Percentiles rank a stretch among this genome's conserved stretches.
Conservation (phyloP, 1,140 invertebrate species). For the Batillaria attramentaria region DNA sequence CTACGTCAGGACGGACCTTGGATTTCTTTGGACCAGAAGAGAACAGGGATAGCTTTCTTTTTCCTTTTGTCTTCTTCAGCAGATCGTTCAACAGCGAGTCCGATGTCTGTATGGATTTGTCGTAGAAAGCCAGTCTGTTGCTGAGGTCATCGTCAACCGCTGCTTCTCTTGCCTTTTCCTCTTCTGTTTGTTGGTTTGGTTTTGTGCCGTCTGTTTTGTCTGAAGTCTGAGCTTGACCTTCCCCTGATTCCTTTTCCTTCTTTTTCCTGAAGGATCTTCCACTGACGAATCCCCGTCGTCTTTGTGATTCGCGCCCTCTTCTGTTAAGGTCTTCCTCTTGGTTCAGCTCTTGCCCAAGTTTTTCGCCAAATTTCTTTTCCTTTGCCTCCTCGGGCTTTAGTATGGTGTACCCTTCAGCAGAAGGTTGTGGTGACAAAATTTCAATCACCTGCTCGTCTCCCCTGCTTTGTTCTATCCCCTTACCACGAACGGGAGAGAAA, state of each 20-base stretch:
- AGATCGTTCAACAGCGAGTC: slow-evolving; percentile 20
- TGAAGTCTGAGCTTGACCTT: background rate
- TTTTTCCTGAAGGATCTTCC: slow-evolving; percentile 30
- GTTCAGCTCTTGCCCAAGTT: background rate
- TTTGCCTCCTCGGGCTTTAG: background rate
- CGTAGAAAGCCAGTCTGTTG: background rate
- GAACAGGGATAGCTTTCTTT: slow-evolving; percentile 10
- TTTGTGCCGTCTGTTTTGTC: background rate
- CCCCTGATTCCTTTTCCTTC: slow-evolving; percentile 20
- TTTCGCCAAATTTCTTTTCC: background rate
- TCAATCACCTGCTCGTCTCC: background rate
- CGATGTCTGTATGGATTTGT: slow-evolving; percentile 35
- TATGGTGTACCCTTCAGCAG: too few species aligned
- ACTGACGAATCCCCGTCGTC: slow-evolving; percentile 3
- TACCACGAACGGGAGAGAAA: slow-evolving; percentile 28
- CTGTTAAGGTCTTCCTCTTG: background rate
- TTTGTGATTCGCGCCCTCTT: slow-evolving; percentile 8
- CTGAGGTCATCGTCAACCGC: background rate
- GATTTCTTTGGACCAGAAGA: slow-evolving; percentile 14
- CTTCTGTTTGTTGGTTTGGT: background rate
- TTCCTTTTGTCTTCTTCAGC: slow-evolving; percentile 9
- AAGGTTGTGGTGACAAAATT: too few species aligned
- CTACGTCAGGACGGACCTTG: background rate
- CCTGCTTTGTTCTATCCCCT: background rate
- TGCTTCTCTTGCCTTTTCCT: background rate